Percentiles rank a stretch among this genome's conserved stretches.
Conservation (phyloP, 1,140 invertebrate genomes). For the Dendrolimus punctatus region DNA sequence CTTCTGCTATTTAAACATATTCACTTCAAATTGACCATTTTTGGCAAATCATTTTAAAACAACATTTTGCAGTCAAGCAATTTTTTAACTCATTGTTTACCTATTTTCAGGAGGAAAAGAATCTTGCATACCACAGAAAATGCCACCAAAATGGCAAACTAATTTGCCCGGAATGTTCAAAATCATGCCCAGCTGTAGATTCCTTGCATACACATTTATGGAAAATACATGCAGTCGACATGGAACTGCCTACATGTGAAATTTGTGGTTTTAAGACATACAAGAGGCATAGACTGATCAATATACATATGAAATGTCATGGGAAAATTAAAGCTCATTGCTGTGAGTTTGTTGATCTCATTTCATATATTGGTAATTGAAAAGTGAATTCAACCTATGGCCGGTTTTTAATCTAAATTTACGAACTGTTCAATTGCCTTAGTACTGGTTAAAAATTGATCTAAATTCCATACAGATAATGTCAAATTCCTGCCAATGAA, state of each 20-base stretch:
- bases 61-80: no score
- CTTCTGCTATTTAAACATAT: no score
- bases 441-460: no score
- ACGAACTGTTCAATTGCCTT: no score
- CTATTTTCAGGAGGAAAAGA: constrained; percentile 33
- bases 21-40: no score
- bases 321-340: constrained; percentile 71
- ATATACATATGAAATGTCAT: constrained; percentile 81
- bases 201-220: constrained; percentile 83
- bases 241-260: constrained; percentile 81
- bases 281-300: constrained; percentile 75
- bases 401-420: no score
- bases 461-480: no score
- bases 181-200: constrained; percentile 72
- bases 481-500: no score
- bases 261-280: constrained; percentile 77
- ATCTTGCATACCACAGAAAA: constrained; percentile 71
- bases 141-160: constrained; percentile 77
- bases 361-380: background rate
- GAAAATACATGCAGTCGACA: constrained; percentile 81
- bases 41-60: no score
- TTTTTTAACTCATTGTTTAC: no score
- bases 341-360: constrained; percentile 34
- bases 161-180: constrained; percentile 78
- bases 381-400: no score